Evolutionary conservation across 1,140 invertebrate genomes (phyloP).

Genomic region (Drosophila ohnishii): DNA sequence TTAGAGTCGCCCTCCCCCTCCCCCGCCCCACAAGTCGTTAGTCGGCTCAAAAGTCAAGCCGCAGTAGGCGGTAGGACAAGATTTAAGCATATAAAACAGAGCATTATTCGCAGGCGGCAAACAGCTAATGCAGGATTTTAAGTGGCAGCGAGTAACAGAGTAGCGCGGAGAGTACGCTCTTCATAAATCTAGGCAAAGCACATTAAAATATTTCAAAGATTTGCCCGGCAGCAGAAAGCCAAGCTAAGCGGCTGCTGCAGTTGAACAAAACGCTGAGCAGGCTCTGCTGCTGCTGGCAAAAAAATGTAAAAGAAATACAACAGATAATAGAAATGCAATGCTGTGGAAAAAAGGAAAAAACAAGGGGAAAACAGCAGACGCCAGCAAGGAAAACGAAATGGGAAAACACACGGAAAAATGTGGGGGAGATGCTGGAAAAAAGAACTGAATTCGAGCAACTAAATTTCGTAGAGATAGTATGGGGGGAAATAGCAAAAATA

Average conservation of each 20-base stretch:
- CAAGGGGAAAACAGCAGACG: slow-evolving; percentile 32
- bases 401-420: slow-evolving; percentile 28
- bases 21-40: not conserved
- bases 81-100: slow-evolving; percentile 55
- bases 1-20: not conserved
- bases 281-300: slow-evolving; percentile 12
- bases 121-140: slow-evolving; percentile 49
- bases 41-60: slow-evolving; percentile 51
- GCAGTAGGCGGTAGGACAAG: slow-evolving; percentile 22
- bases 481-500: slow-evolving; percentile 26
- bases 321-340: slow-evolving; percentile 51
- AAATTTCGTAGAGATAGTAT: slow-evolving; percentile 44
- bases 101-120: slow-evolving; percentile 53
- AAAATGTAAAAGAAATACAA: slow-evolving; percentile 46
- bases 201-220: slow-evolving; percentile 66
- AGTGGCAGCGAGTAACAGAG: slow-evolving; percentile 19
- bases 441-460: slow-evolving; percentile 22
- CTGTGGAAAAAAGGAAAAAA: slow-evolving; percentile 19
- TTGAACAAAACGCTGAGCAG: slow-evolving; percentile 50
- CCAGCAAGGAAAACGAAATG: slow-evolving; percentile 22
- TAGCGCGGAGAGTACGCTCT: slow-evolving; percentile 9
- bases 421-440: slow-evolving; percentile 10
- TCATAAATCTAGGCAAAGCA: slow-evolving; percentile 55
- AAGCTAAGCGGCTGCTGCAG: slow-evolving; percentile 51
- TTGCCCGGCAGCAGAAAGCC: slow-evolving; percentile 20